Conservation (phyloP, 2,797 vertebrate species). For the Bradypodion pumilum region DNA sequence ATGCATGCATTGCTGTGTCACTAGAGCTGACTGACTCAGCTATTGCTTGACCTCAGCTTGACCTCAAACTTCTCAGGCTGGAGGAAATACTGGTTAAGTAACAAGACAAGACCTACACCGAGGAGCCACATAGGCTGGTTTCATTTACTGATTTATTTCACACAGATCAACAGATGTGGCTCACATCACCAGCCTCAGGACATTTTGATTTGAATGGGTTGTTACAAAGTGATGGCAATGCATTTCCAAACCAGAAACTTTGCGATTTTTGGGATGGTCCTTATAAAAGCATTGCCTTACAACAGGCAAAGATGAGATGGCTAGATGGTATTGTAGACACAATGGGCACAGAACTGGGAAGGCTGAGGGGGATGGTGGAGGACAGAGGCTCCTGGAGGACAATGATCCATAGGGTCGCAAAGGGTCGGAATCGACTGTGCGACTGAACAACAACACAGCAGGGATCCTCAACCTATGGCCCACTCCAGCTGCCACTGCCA, state of each 20-base stretch:
- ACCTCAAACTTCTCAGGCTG: constrained; percentile 53
- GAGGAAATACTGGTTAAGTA: constrained; percentile 55
- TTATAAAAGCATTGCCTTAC: not conserved
- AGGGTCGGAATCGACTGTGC: no score
- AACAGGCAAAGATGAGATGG: no score
- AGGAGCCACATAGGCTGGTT: constrained; percentile 34
- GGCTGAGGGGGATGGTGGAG: no score
- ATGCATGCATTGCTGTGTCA: constrained; percentile 55
- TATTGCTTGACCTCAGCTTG: constrained; percentile 59
- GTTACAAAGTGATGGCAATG: not conserved
- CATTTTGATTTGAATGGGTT: constrained; percentile 10
- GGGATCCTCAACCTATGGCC: no score
- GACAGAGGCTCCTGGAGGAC: no score
- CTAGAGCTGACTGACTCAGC: constrained; percentile 56
- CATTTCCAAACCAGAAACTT: not conserved
- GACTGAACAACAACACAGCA: no score
- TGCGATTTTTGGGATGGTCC: constrained; percentile 1
- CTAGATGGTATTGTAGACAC: no score
- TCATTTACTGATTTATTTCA: constrained; percentile 63
- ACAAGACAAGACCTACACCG: constrained; percentile 42
- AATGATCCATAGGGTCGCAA: no score
- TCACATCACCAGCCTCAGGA: constrained; percentile 30
- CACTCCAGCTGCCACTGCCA: no score
- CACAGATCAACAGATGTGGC: not conserved
- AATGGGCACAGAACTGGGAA: no score